Evolutionary conservation across 1,140 invertebrate species (phyloP).

Genomic region (Centruroides vittatus): DNA sequence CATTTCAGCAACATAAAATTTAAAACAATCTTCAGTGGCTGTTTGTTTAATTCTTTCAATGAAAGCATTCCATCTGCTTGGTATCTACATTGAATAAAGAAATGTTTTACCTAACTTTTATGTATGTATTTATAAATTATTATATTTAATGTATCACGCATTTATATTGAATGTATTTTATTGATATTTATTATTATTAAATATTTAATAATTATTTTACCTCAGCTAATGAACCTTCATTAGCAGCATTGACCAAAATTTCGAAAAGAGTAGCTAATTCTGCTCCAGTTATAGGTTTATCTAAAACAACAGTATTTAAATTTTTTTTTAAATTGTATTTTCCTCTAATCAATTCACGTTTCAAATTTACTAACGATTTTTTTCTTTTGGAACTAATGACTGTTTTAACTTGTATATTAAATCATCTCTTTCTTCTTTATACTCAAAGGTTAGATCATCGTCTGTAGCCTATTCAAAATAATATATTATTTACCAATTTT

Average conservation of each 20-base stretch:
- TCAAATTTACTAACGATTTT: constrained; percentile 6
- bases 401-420: constrained; percentile 14
- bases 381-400: constrained; percentile 16
- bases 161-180: too few relatives aligned
- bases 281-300: constrained; percentile 12
- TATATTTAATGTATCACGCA: too few relatives aligned
- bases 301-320: neutral
- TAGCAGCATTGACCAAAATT: constrained; percentile 18
- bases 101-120: neutral
- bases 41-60: constrained; percentile 15
- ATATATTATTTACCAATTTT: neutral
- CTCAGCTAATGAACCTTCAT: constrained; percentile 19
- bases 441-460: constrained; percentile 17
- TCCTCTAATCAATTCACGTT: neutral
- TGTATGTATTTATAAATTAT: too few relatives aligned
- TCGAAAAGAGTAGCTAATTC: constrained; percentile 14
- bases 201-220: neutral
- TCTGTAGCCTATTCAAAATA: constrained; percentile 8
- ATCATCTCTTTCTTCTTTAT: constrained; percentile 14
- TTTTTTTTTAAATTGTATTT: neutral
- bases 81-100: constrained; percentile 1
- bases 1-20: constrained; percentile 16
- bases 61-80: constrained; percentile 18
- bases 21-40: constrained; percentile 17
- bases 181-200: neutral